Evolutionary conservation across 2,113 vertebrate species (phyloP).

Genomic region (Oostethus manadensis): DNA sequence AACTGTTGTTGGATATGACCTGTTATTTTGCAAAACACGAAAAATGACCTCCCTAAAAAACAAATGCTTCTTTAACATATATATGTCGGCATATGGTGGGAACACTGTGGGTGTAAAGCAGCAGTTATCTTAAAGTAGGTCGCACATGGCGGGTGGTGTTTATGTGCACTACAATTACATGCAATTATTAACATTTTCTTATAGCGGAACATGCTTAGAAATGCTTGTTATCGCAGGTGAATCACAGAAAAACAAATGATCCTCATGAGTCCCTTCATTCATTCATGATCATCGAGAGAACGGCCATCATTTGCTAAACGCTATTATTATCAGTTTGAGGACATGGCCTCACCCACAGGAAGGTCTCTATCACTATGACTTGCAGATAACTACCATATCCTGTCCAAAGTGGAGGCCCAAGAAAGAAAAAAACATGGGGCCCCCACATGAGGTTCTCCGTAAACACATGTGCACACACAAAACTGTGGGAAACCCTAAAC

Average conservation of each 20-base stretch:
- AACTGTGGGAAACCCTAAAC: constrained; percentile 28
- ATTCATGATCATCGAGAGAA: constrained; percentile 7
- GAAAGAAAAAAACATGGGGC: constrained; percentile 28
- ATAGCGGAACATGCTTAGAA: neutral
- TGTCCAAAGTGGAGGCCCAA: constrained; percentile 52
- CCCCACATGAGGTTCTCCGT: constrained; percentile 20
- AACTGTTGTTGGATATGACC: neutral
- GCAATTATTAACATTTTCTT: constrained; percentile 45
- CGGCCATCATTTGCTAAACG: neutral
- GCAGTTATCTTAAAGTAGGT: constrained; percentile 57
- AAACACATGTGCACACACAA: constrained; percentile 14
- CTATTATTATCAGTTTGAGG: constrained; percentile 13
- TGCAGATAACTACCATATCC: constrained; percentile 61
- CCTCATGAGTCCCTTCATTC: neutral
- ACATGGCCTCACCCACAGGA: constrained; percentile 46
- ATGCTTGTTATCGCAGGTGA: constrained; percentile 1
- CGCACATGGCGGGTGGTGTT: constrained; percentile 32
- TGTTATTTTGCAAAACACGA: constrained; percentile 3
- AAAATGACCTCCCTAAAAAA: constrained; percentile 7
- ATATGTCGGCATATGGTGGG: constrained; percentile 29
- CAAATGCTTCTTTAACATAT: constrained; percentile 15
- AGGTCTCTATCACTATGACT: constrained; percentile 48
- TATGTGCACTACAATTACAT: constrained; percentile 41
- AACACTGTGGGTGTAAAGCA: constrained; percentile 23
- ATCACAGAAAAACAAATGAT: neutral